Evolutionary conservation across 2,797 vertebrate genomes (phyloP).

Genomic region (Pelodytes ibericus): DNA sequence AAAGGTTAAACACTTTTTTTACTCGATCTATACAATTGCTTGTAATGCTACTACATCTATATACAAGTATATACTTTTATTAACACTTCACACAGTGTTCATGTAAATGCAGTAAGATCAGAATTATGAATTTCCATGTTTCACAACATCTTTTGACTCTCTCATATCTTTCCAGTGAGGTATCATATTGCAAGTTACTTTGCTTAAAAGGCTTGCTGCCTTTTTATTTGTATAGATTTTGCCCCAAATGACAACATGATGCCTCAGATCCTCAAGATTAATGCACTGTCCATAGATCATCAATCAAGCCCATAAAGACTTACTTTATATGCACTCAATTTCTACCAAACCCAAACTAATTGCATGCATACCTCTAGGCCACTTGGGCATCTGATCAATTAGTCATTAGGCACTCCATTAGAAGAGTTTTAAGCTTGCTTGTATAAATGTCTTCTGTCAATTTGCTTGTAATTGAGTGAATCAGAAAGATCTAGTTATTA

Average conservation of each 20-base stretch:
- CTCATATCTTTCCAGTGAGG: too few relatives aligned
- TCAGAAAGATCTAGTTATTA: conserved; percentile 64
- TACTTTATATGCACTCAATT: conserved; percentile 67
- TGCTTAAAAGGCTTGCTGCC: neutral
- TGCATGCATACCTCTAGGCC: conserved; percentile 71
- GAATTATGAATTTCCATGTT: too few relatives aligned
- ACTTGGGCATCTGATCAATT: conserved; percentile 73
- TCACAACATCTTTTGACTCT: too few relatives aligned
- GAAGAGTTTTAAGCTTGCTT: conserved; percentile 68
- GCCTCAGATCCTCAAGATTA: conserved; percentile 50
- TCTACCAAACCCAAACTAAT: conserved; percentile 71
- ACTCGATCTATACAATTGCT: too few relatives aligned
- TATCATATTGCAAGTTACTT: neutral
- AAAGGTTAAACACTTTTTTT: too few relatives aligned
- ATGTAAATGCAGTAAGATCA: too few relatives aligned
- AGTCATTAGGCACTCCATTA: conserved; percentile 76
- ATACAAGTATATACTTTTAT: too few relatives aligned
- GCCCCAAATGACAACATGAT: neutral
- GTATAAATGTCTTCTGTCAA: conserved; percentile 70
- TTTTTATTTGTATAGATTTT: neutral
- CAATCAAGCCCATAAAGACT: conserved; percentile 67
- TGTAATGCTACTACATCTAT: too few relatives aligned
- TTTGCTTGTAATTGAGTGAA: conserved; percentile 71
- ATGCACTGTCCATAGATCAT: conserved; percentile 62
- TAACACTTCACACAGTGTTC: too few relatives aligned